These are phyloP conservation scores for Catharus minimus DNA, from an alignment of 2,113 vertebrate genomes.

Conservation along the genomic window DNA sequence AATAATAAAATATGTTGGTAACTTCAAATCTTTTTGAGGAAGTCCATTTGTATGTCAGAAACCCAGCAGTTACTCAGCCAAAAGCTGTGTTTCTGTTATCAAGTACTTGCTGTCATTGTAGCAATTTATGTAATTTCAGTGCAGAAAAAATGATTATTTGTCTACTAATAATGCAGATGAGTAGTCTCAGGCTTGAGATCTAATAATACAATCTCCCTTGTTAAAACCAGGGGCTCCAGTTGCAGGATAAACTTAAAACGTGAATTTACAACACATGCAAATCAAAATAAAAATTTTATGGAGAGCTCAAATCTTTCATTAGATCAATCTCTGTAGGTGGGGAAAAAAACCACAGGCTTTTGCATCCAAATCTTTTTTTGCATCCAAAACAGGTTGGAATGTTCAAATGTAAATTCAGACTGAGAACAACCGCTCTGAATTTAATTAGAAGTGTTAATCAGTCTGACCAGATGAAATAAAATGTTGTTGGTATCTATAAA, in stretches of 20 bases:
- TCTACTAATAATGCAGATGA: background rate
- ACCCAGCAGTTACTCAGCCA: background rate
- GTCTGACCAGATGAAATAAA: background rate
- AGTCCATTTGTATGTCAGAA: background rate
- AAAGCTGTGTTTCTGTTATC: background rate
- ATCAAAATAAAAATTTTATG: background rate
- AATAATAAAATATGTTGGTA: background rate
- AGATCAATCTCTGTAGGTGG: background rate
- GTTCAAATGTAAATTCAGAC: background rate
- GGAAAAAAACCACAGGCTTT: background rate
- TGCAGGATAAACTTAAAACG: background rate
- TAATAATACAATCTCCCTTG: background rate
- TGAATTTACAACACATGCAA: background rate
- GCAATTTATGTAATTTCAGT: background rate
- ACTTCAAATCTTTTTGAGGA: background rate
- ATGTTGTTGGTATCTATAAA: background rate
- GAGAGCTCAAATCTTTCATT: background rate
- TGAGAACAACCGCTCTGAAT: background rate
- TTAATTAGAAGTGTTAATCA: background rate
- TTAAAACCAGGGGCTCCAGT: rapidly evolving
- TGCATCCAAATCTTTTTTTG: background rate
- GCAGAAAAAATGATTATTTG: background rate
- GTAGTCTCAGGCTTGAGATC: background rate
- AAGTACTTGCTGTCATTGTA: background rate
- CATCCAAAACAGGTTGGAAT: background rate